Evolutionary conservation across 2,797 vertebrate species (phyloP), one percentile per base, ranked within the genome.

Genomic region (Coregonus sp.): DNA sequence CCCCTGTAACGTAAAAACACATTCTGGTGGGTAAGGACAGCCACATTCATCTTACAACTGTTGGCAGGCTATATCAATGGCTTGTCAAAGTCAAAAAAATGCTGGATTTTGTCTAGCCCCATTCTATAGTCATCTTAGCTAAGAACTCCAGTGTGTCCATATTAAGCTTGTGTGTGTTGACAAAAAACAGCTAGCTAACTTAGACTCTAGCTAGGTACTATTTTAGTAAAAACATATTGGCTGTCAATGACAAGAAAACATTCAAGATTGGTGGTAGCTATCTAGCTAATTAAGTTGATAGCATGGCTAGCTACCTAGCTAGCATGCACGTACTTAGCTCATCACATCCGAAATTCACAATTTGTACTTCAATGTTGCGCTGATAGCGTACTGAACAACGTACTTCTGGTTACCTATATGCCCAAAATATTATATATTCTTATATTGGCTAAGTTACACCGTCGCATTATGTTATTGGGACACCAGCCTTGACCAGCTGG

Each of bases 1-100:
- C 91, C 90, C 94, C 94, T 98, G 95, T 3, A 77, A 85, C 35
- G 73, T 2, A 63, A 75, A 52, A 75, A 63, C n/a, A 77, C 12
- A 61, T 56, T 25, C 9, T 66, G 7, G 15, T 66, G 15, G 56
- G 18, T 85, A 87, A 86, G 12, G 72, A 14, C 83, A 70, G 1
- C 6, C 1, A 72, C 16, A 15, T 25, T 2, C 1, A 2, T 20
- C 11, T 25, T 63, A 63, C 25, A 29, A 63, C 20, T 63, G 59
- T 61, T 20, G 7, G 59, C n/a, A 61, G 20, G 20, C 20, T 61
- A 9, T 20, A 25, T 61, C 59, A 6, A 25, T n/a, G 59, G 20
- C 59, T 25, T 61, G 18, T 5, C 20, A 25, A 5, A 25, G 59
- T 61, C n/a, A 25, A 61, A n/a, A 12, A 7, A 20, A 61, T 7